phyloP scores from a whole-genome alignment of 2,888 invertebrate species.

The Operophtera brumata region DNA sequence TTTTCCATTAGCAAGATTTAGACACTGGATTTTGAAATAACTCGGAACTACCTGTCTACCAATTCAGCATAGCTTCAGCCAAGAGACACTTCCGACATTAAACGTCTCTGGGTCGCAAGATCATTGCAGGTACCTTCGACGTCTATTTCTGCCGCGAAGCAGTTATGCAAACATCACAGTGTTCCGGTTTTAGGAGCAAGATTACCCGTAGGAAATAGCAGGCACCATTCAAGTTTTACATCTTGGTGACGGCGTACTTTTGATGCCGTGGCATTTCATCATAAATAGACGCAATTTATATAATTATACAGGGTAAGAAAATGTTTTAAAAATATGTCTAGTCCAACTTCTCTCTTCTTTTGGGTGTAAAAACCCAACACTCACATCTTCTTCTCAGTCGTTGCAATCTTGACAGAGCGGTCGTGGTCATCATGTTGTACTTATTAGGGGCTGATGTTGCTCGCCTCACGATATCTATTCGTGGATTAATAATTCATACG shows the following conservation, averaged over 20 bases:
- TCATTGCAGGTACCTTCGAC: neutral
- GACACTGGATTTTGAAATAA: neutral
- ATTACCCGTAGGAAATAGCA: constrained; percentile 8
- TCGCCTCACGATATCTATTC: too few relatives aligned
- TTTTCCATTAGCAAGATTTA: neutral
- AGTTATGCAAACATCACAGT: constrained; percentile 5
- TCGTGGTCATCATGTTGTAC: too few relatives aligned
- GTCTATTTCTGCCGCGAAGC: constrained; percentile 8
- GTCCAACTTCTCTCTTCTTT: neutral
- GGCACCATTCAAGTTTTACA: constrained; percentile 3
- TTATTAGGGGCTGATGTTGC: too few relatives aligned
- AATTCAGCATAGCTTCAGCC: neutral
- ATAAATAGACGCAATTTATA: constrained; percentile 6
- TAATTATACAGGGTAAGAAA: constrained; percentile 1
- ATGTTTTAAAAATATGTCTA: neutral
- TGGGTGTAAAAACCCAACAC: too few relatives aligned
- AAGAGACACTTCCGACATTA: neutral
- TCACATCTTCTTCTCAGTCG: too few relatives aligned
- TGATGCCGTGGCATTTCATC: constrained; percentile 3
- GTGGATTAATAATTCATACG: too few relatives aligned
- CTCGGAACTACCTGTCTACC: neutral
- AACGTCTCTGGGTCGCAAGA: constrained; percentile 1
- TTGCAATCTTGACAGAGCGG: too few relatives aligned
- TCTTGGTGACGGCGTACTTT: neutral
- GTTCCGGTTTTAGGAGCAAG: constrained; percentile 8